Evolutionary conservation across 2,797 vertebrate species (phyloP), one percentile per base, ranked within the genome.

Genomic region (Triplophysa bombifrons): DNA sequence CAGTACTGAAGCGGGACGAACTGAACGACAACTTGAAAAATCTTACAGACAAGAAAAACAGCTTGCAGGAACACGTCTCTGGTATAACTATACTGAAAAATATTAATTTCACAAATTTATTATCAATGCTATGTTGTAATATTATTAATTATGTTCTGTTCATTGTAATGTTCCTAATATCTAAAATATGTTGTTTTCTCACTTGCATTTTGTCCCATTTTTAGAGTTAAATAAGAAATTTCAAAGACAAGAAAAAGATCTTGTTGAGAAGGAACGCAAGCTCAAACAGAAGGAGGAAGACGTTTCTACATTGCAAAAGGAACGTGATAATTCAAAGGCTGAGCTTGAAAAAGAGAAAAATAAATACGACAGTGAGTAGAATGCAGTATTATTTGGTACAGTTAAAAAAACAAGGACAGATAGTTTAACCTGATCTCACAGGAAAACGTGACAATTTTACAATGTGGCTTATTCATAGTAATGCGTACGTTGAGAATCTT

Each of bases 221-320:
- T 10, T 22, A 91, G 89, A 74, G 12, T 71, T 90, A 58, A 67
- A 65, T 63, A 50, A 67, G 58, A 74, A 80, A 34, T n/a, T 87
- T 56, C 11, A 0, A 9, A 20, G 67, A 8, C 77, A 70, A 71
- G 65, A 85, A 7, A 14, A 34, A 19, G 22, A 16, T 4, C n/a
- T 86, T 12, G 6, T 38, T 19, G 56, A 74, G 20, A 70, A 86
- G 81, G 46, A 83, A 69, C 63, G n/a, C 30, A 41, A 83, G 14
- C 63, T 83, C 25, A n/a, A 80, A 2, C 22, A 80, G 2, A 71
- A 65, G 53, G 60, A 11, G 0, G 20, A 3, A 6, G 25, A 80
- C 55, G 70, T 79, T 44, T 7, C 19, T 46, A 13, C 0, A 7
- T 58, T 83, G 27, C 77, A 85, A 71, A 1, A 84, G 0, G 12